Base-by-base conservation (phyloP, 30 jellyfish, hydroid and myxozoan genomes). In the Aurelia coerulea region DNA sequence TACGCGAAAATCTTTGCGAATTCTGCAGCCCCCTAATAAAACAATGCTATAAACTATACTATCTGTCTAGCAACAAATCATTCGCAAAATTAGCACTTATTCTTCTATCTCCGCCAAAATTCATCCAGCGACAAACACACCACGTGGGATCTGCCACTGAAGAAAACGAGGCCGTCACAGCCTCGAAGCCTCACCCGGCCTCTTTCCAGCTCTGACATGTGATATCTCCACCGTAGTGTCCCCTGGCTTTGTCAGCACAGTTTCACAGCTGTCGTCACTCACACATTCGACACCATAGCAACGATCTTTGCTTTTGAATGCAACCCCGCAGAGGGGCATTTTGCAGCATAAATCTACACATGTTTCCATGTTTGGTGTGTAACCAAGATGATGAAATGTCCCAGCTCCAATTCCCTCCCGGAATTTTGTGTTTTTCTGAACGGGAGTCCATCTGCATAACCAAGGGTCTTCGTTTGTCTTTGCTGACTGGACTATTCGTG, bases 121-220 rank as follows among this genome's bases (percentile, higher is more conserved):
- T 23, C 41, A 66, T 66, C 18, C 76, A 29, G 42, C 62, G 54
- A 69, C 16, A 18, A 34, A 56, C 62, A 29, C 18, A 69, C 10
- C 63, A 13, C 60, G 5, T 39, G 79, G 62, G 66, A 75, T 78
- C 58, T 56, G 89, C 89, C 89, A 65, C 79, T 78, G 78, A 46
- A 46, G 56, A 37, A 65, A 50, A 76, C 76, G 86, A 76, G 62
- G 78, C 18, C 56, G 5, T 41, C 41, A 73, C n/a, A 33, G 59
- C 37, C 37, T 59, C 51, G 86, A 72, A 37, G 42, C 86, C 93
- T 87, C 79, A 92, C 98, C 98, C 91, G 95, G 82, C 77, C 86
- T 82, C 85, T 87, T 86, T 75, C 98, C 98, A 16, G 98, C 98
- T 73, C 98, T 74, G 88, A 92, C 97, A 76, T 92, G 98, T 60